Conservation (phyloP, 2,888 invertebrate genomes). For the Plagiodera versicolora region DNA sequence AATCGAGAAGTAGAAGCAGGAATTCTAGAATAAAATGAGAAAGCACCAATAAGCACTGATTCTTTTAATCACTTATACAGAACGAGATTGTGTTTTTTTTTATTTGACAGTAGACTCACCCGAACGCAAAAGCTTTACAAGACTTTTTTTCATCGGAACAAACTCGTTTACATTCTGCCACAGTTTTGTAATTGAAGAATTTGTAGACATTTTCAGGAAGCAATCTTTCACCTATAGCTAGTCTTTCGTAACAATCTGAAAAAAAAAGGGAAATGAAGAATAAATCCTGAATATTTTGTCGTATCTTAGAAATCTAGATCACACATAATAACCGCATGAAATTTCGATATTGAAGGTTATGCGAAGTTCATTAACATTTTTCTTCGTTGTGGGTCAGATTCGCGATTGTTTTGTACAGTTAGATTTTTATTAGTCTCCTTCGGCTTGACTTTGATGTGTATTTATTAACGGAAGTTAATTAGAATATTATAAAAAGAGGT, state of each 20-base stretch:
- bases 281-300: neutral
- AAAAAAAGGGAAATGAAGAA: too few relatives aligned
- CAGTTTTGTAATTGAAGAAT: constrained; percentile 48
- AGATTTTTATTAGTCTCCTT: constrained; percentile 13
- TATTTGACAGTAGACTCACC: constrained; percentile 49
- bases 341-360: constrained; percentile 19
- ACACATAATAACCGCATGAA: neutral
- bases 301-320: neutral
- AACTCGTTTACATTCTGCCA: constrained; percentile 56
- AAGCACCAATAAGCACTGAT: too few relatives aligned
- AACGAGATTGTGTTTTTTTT: constrained; percentile 1
- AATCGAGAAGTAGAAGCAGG: too few relatives aligned
- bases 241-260: constrained; percentile 60
- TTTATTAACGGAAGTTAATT: too few relatives aligned
- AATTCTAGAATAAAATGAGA: too few relatives aligned
- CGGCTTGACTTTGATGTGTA: too few relatives aligned
- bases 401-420: constrained; percentile 36
- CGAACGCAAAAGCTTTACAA: constrained; percentile 59
- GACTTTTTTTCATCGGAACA: constrained; percentile 55
- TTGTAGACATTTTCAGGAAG: constrained; percentile 51
- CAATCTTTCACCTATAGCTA: constrained; percentile 58
- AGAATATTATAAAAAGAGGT: too few relatives aligned
- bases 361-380: constrained; percentile 39
- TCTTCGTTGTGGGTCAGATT: constrained; percentile 32
- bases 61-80: too few relatives aligned